Percentiles rank a stretch among this genome's conserved stretches.
phyloP scores from a whole-genome alignment of 2,888 invertebrate genomes.

The Eilema depressum region DNA sequence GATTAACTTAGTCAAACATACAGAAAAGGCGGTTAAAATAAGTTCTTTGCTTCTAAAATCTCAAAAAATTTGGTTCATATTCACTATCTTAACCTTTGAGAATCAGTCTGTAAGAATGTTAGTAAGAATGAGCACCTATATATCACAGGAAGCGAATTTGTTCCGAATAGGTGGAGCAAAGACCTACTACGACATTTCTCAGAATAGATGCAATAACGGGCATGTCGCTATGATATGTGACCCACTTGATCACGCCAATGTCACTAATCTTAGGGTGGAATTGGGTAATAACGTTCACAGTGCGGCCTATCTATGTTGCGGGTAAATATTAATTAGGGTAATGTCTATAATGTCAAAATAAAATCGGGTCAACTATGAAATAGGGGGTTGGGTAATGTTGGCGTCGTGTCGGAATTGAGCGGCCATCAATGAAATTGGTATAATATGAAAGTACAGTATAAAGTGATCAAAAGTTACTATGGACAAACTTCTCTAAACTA shows the following conservation, averaged over 20 bases:
- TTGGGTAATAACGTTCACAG: slow-evolving; percentile 41
- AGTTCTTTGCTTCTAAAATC: no score
- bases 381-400: no score
- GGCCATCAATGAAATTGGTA: no score
- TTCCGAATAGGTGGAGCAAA: slow-evolving; percentile 58
- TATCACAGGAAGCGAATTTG: slow-evolving; percentile 64
- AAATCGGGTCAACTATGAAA: slow-evolving; percentile 7
- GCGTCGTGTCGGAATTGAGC: no score
- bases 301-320: slow-evolving; percentile 24
- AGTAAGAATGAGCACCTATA: slow-evolving; percentile 60
- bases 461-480: no score
- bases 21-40: no score
- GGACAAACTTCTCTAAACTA: no score
- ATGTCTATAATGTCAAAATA: slow-evolving; percentile 18
- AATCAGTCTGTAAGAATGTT: slow-evolving; percentile 19
- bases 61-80: no score
- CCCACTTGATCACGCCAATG: slow-evolving; percentile 64
- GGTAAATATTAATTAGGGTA: slow-evolving; percentile 35
- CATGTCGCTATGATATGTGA: slow-evolving; percentile 76
- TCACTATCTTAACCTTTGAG: background rate
- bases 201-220: slow-evolving; percentile 74
- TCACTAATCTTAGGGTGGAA: slow-evolving; percentile 33
- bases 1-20: no score
- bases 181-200: slow-evolving; percentile 61
- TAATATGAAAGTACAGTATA: no score